phyloP scores from a whole-genome alignment of 2,797 vertebrate species.

The Podarcis lilfordi region DNA sequence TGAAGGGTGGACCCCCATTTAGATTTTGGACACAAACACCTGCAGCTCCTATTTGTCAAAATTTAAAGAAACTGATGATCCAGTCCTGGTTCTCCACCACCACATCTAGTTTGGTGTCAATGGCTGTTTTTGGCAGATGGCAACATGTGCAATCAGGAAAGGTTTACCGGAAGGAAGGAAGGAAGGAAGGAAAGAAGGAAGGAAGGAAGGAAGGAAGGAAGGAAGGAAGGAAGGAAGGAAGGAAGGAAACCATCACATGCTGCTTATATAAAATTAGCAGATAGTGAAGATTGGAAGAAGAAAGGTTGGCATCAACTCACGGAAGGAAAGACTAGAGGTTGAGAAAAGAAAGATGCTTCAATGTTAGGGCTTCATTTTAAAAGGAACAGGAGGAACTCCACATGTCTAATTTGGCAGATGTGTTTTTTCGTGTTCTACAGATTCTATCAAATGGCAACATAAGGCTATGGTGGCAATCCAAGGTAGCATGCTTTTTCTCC shows the following conservation, averaged over 20 bases:
- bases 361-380: background rate
- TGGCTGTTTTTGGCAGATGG: background rate
- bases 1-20: background rate
- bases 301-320: background rate
- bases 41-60: background rate
- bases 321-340: background rate
- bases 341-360: background rate
- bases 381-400: background rate
- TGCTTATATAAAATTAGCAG: background rate
- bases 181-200: no score
- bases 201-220: no score
- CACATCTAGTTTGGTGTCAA: background rate
- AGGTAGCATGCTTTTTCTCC: rapidly evolving
- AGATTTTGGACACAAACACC: no score
- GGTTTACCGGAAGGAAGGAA: background rate
- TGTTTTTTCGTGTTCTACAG: rapidly evolving
- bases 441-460: background rate
- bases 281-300: background rate
- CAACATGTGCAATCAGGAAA: background rate
- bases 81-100: background rate
- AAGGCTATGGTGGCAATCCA: background rate
- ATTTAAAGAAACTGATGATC: background rate
- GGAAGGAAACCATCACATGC: background rate
- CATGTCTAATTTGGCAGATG: background rate
- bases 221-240: background rate